A percentile compares a stretch with the other conserved stretches of the same genome.
phyloP scores from a whole-genome alignment of 2,888 invertebrate species.

The Blomia tropicalis region DNA sequence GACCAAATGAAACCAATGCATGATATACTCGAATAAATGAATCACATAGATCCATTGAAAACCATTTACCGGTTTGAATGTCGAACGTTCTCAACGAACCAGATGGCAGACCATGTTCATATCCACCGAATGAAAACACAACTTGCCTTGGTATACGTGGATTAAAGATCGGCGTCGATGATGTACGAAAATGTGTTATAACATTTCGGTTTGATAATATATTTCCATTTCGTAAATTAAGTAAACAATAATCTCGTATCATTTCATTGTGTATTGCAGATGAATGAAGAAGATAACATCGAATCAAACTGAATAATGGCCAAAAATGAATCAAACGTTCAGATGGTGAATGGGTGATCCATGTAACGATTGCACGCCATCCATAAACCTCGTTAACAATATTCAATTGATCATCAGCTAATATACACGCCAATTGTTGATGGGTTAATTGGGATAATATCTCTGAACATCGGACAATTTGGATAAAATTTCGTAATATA shows the following conservation, averaged over 20 bases:
- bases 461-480: background rate
- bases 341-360: background rate
- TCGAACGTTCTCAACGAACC: background rate
- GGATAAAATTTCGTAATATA: background rate
- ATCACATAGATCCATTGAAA: background rate
- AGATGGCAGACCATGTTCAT: background rate
- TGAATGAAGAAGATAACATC: background rate
- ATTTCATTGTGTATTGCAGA: too few species aligned
- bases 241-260: too few species aligned
- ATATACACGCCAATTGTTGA: background rate
- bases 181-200: too few species aligned
- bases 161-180: background rate
- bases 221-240: too few species aligned
- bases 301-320: background rate
- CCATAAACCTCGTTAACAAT: background rate
- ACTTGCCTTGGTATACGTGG: background rate
- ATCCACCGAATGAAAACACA: background rate
- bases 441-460: background rate
- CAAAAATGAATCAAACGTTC: background rate
- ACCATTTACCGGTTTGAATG: background rate
- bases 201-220: too few species aligned
- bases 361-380: background rate
- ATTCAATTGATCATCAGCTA: background rate
- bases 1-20: background rate
- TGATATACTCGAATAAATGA: background rate